These are phyloP conservation scores for Sepiola atlantica DNA, from an alignment of 2,888 invertebrate genomes.

Conservation along the genomic window DNA sequence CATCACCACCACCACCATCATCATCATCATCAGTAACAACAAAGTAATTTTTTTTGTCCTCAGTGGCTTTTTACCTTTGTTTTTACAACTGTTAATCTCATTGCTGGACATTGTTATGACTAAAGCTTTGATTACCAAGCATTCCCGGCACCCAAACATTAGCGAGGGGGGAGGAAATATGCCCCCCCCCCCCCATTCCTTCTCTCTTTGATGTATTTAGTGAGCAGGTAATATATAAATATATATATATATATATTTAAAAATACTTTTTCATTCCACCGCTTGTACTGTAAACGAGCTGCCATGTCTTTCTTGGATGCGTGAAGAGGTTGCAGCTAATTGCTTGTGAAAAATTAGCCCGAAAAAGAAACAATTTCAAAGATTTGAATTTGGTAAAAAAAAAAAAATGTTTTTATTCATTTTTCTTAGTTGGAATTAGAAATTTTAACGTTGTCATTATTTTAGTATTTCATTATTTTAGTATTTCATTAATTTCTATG, in stretches of 20 bases:
- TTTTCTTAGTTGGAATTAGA: background rate
- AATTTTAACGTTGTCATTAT: background rate
- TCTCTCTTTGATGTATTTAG: background rate
- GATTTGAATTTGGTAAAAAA: background rate
- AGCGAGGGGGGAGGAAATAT: background rate
- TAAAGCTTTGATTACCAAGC: slow-evolving; percentile 23
- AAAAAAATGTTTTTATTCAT: background rate
- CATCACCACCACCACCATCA: background rate
- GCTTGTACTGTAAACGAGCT: background rate
- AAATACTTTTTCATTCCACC: background rate
- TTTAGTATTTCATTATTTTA: no score
- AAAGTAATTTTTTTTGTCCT: background rate
- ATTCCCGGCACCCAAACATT: background rate
- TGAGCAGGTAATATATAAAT: background rate
- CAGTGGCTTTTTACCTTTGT: background rate
- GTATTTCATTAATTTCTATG: background rate
- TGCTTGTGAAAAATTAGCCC: background rate
- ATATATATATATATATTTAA: background rate
- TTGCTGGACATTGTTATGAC: slow-evolving; percentile 36
- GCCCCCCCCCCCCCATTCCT: background rate
- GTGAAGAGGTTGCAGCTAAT: background rate
- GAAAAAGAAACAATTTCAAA: background rate
- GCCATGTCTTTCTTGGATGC: background rate
- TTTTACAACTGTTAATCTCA: background rate
- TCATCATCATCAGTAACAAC: background rate